Percentiles rank a stretch among this genome's conserved stretches.
These are phyloP conservation scores for Ciconia stormi DNA, from an alignment of 2,113 vertebrate species.

Conservation along the genomic window DNA sequence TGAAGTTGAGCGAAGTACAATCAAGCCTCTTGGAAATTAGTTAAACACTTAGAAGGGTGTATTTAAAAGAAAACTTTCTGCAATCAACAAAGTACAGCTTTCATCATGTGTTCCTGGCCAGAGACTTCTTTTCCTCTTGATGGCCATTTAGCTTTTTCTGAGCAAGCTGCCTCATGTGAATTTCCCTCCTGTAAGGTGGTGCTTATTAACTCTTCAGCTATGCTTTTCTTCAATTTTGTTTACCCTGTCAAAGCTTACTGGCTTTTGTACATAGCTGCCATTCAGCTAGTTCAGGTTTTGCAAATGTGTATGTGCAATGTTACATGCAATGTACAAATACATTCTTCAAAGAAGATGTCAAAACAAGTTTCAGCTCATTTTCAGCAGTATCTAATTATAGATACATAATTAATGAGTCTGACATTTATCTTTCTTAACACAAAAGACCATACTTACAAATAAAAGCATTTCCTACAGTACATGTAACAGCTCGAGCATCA, in stretches of 20 bases:
- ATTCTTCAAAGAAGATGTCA: slow-evolving; percentile 69
- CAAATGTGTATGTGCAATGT: slow-evolving; percentile 47
- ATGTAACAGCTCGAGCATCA: neutral
- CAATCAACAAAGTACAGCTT: slow-evolving; percentile 44
- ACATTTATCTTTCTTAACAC: slow-evolving; percentile 66
- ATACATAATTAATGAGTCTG: slow-evolving; percentile 68
- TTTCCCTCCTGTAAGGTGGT: slow-evolving; percentile 17
- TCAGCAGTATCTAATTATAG: slow-evolving; percentile 63
- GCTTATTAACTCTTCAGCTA: slow-evolving; percentile 24
- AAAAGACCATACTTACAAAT: slow-evolving; percentile 45
- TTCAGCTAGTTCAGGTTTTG: slow-evolving; percentile 46
- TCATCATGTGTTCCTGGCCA: slow-evolving; percentile 47
- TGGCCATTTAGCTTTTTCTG: slow-evolving; percentile 29
- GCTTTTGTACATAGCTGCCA: slow-evolving; percentile 42
- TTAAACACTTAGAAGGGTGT: slow-evolving; percentile 37
- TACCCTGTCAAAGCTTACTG: slow-evolving; percentile 21
- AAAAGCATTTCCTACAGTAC: slow-evolving; percentile 16
- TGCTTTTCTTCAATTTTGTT: slow-evolving; percentile 52
- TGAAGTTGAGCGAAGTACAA: neutral
- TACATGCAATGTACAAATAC: slow-evolving; percentile 62
- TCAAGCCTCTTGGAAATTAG: slow-evolving; percentile 56
- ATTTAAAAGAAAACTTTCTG: slow-evolving; percentile 62
- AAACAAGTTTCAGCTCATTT: slow-evolving; percentile 67
- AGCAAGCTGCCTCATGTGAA: neutral
- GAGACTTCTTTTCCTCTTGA: slow-evolving; percentile 43